These are phyloP conservation scores for Polypterus bichir DNA, from an alignment of 2,113 vertebrate species.

Conservation along the genomic window DNA sequence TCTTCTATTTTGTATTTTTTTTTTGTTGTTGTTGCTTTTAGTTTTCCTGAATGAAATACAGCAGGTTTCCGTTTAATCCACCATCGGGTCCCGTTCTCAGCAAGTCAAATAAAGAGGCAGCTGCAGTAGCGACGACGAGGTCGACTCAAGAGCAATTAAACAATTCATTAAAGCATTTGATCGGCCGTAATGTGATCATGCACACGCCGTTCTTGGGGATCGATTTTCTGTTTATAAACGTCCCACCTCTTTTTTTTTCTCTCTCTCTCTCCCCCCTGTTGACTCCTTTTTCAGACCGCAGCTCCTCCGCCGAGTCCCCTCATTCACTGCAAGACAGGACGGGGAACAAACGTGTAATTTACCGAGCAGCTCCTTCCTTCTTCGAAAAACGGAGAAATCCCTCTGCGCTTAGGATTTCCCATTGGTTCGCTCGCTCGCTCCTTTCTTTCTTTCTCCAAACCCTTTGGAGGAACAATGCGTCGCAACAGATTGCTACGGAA, in stretches of 20 bases:
- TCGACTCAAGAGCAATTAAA: constrained; percentile 25
- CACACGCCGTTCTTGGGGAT: too few relatives aligned
- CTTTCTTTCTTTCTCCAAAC: too few relatives aligned
- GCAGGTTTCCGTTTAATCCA: constrained; percentile 35
- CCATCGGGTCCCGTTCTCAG: constrained; percentile 42
- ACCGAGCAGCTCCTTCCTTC: constrained; percentile 9
- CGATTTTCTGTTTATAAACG: too few relatives aligned
- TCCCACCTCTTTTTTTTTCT: constrained; percentile 31
- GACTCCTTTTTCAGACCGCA: constrained; percentile 16
- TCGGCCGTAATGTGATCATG: constrained; percentile 5
- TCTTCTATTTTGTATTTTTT: too few relatives aligned
- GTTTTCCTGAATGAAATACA: constrained; percentile 20
- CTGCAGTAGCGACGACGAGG: constrained; percentile 14
- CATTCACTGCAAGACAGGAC: too few relatives aligned
- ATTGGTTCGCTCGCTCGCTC: too few relatives aligned
- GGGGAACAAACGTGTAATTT: constrained; percentile 12
- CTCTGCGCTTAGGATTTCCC: too few relatives aligned
- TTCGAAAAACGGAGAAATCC: constrained; percentile 6
- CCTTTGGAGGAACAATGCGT: too few relatives aligned
- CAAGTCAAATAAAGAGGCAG: constrained; percentile 14
- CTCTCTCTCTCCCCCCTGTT: constrained; percentile 45
- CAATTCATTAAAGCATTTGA: constrained; percentile 38
- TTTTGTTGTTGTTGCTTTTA: background rate
- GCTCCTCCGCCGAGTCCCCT: too few relatives aligned
- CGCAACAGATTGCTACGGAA: too few relatives aligned